phyloP scores from a whole-genome alignment of 2,113 vertebrate species.

The Bothrops jararaca region DNA sequence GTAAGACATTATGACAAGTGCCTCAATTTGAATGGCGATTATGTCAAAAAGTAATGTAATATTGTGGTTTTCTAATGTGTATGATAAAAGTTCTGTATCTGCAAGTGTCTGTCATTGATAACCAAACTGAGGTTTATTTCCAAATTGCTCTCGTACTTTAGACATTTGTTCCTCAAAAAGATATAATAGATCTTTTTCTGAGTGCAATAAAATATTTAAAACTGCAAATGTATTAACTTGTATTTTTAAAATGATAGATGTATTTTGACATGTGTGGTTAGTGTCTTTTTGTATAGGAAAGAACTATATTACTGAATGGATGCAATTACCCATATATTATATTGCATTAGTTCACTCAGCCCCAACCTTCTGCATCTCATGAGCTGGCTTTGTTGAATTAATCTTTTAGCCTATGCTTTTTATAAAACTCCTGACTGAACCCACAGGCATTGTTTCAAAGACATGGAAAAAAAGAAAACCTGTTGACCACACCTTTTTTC shows the following conservation, averaged over 20 bases:
- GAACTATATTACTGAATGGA: not conserved
- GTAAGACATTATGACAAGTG: no score
- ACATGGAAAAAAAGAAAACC: conserved; percentile 45
- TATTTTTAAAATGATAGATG: not conserved
- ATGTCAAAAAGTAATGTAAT: no score
- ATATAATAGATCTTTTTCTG: not conserved
- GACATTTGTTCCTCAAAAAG: not conserved
- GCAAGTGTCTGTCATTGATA: no score
- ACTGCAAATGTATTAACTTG: not conserved
- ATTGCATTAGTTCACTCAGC: not conserved
- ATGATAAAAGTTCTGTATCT: no score
- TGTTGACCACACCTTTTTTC: conserved; percentile 44
- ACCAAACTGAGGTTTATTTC: no score
- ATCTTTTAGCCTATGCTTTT: conserved; percentile 7
- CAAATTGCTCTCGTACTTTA: not conserved
- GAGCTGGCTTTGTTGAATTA: conserved; percentile 13
- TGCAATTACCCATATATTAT: not conserved
- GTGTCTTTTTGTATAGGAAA: not conserved
- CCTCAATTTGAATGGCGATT: no score
- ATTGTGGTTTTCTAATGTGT: no score
- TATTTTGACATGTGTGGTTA: not conserved
- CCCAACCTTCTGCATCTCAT: not conserved
- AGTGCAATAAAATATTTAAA: not conserved
- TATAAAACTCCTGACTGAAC: rapidly evolving
- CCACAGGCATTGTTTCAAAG: conserved; percentile 40